Evolutionary conservation across 2,797 vertebrate genomes (phyloP).

Genomic region (Rhinoraja longicauda): DNA sequence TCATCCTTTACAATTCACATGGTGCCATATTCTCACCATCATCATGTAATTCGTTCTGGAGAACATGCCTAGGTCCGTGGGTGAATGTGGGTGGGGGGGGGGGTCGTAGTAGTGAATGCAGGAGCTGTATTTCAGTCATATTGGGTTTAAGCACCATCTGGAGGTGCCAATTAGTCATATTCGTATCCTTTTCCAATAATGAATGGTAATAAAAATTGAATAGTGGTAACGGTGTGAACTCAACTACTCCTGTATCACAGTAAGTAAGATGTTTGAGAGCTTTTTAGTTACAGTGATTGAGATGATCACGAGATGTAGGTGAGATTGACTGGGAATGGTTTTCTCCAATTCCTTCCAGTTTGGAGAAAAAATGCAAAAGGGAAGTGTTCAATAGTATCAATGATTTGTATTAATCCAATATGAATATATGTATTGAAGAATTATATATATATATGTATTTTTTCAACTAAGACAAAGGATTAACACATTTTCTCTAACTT

Average conservation of each 20-base stretch:
- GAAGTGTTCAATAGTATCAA: background rate
- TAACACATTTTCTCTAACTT: background rate
- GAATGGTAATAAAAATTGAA: background rate
- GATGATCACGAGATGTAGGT: background rate
- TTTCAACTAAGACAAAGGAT: background rate
- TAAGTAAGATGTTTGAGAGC: background rate
- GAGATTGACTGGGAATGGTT: background rate
- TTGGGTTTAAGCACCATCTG: background rate
- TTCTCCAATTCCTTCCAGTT: background rate
- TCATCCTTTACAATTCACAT: background rate
- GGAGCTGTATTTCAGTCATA: background rate
- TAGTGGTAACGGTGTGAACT: background rate
- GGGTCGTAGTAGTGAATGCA: too few relatives aligned
- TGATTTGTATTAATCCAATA: background rate
- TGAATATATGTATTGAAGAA: background rate
- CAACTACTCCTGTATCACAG: background rate
- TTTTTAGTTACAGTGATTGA: background rate
- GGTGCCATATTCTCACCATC: background rate
- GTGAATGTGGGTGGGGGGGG: background rate
- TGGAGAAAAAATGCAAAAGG: background rate
- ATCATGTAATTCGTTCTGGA: background rate
- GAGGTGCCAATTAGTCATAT: background rate
- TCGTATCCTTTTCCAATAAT: background rate
- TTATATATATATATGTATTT: background rate
- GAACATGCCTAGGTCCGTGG: background rate